Conservation (phyloP, 2,797 vertebrate species). For the Acomys russatus region DNA sequence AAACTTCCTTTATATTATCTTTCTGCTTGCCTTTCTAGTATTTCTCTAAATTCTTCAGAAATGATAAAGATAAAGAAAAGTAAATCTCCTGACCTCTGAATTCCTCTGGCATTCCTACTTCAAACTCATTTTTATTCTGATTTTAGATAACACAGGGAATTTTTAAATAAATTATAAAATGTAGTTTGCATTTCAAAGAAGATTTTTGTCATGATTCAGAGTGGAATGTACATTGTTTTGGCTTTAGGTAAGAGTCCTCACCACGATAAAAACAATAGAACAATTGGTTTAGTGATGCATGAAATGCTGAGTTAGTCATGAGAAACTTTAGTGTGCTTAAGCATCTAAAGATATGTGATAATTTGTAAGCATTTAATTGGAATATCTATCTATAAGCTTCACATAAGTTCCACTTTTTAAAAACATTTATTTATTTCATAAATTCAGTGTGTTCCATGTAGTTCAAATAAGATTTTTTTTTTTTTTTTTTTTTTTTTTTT, state of each 20-base stretch:
- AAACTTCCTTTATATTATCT: not conserved
- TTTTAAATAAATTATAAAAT: slow-evolving; percentile 44
- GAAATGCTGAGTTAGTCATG: slow-evolving; percentile 21
- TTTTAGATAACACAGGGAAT: slow-evolving; percentile 51
- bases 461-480: slow-evolving; percentile 14
- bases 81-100: slow-evolving; percentile 63
- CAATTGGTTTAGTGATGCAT: slow-evolving; percentile 49
- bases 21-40: slow-evolving; percentile 20
- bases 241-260: slow-evolving; percentile 10
- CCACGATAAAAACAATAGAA: not conserved
- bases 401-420: slow-evolving; percentile 33
- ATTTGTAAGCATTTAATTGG: slow-evolving; percentile 34
- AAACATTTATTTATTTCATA: slow-evolving; percentile 34
- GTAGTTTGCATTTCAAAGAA: slow-evolving; percentile 57
- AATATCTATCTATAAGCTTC: slow-evolving; percentile 20
- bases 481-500: slow-evolving; percentile 55
- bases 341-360: not conserved
- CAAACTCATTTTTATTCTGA: slow-evolving; percentile 69
- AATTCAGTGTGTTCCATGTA: slow-evolving; percentile 26
- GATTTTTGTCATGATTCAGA: slow-evolving; percentile 32
- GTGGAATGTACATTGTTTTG: slow-evolving; percentile 7
- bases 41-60: slow-evolving; percentile 55
- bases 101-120: not conserved
- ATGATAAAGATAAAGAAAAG: slow-evolving; percentile 61
- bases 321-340: slow-evolving; percentile 12